Conservation (phyloP, 2,888 invertebrate species). For the Parthenolecanium corni region DNA sequence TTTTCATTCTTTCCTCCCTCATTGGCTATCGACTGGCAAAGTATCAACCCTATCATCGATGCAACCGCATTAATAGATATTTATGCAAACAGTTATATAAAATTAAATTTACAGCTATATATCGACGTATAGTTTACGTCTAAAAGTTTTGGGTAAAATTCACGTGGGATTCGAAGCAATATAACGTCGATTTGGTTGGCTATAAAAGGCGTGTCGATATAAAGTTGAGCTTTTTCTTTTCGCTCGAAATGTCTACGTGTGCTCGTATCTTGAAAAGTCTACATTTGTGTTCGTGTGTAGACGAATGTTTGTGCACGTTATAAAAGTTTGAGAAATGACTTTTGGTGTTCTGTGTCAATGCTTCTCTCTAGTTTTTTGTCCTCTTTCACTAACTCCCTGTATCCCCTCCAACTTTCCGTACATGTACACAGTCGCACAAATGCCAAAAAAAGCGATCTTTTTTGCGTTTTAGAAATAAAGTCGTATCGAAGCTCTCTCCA, state of each 20-base stretch:
- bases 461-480: neutral
- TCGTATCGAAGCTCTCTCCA: slow-evolving; percentile 9
- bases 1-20: too few species aligned
- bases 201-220: slow-evolving; percentile 18
- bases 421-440: too few species aligned
- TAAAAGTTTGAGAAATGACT: slow-evolving; percentile 13
- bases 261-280: too few species aligned
- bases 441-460: slow-evolving; percentile 12
- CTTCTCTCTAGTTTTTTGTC: neutral
- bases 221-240: neutral
- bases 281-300: neutral
- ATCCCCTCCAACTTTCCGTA: too few species aligned
- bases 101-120: slow-evolving; percentile 15
- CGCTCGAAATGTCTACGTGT: neutral
- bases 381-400: neutral
- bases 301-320: neutral
- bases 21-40: too few species aligned
- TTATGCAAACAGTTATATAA: slow-evolving; percentile 14
- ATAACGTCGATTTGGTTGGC: slow-evolving; percentile 25
- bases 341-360: neutral
- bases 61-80: neutral
- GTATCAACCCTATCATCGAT: too few species aligned
- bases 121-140: too few species aligned
- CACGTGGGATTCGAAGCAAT: slow-evolving; percentile 17
- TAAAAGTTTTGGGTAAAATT: slow-evolving; percentile 18